phyloP scores from a whole-genome alignment of 2,888 invertebrate genomes.

The Nymphalis polychloros region DNA sequence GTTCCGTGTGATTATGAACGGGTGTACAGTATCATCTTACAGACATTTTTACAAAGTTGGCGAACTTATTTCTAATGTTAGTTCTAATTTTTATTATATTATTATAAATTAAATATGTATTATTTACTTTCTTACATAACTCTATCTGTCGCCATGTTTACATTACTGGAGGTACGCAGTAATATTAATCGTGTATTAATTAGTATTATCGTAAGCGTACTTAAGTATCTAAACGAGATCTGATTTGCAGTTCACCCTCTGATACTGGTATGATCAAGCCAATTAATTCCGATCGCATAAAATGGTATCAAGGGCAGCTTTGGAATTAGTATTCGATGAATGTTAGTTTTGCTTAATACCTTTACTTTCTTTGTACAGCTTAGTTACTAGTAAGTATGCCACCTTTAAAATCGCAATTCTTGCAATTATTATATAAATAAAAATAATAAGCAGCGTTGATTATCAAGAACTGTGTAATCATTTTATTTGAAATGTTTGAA shows the following conservation, averaged over 20 bases:
- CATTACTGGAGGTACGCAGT: not conserved
- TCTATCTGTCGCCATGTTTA: not conserved
- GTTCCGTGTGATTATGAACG: not conserved
- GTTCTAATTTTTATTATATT: not conserved
- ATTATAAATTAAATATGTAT: not conserved
- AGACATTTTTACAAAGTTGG: not conserved
- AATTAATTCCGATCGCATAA: conserved; percentile 36
- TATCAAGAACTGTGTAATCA: conserved; percentile 1
- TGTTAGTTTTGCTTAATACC: conserved; percentile 14
- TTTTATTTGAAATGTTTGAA: conserved; percentile 4
- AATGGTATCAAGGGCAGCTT: conserved; percentile 34
- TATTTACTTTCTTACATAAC: not conserved
- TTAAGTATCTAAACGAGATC: conserved; percentile 26
- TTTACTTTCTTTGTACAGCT: conserved; percentile 26
- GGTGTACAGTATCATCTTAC: conserved; percentile 1
- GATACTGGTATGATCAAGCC: conserved; percentile 21
- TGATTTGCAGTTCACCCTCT: conserved; percentile 28
- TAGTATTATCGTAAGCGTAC: conserved; percentile 10
- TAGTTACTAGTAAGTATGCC: not conserved
- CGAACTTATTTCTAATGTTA: too few species aligned
- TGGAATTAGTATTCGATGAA: conserved; percentile 26
- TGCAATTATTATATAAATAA: not conserved
- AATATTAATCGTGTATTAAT: conserved; percentile 12
- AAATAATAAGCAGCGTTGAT: not conserved
- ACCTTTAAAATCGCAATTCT: not conserved